Conservation (phyloP, 2,113 vertebrate species). For the Odobenus rosmarus region DNA sequence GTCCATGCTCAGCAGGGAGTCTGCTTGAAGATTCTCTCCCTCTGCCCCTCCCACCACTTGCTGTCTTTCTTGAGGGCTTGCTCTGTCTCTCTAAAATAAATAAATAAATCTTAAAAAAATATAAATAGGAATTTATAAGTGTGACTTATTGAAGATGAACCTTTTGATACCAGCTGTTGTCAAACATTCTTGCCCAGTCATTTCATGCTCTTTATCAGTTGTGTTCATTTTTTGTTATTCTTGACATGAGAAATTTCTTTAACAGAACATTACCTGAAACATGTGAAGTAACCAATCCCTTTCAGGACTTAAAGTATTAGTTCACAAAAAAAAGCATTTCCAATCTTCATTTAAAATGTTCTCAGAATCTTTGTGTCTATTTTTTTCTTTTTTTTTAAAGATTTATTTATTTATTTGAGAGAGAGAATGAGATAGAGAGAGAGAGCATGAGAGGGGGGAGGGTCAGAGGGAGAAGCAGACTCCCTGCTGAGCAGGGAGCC, state of each 20-base stretch:
- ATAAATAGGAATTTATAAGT: not conserved
- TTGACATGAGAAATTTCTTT: constrained; percentile 82
- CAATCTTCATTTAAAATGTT: constrained; percentile 64
- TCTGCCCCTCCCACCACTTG: not conserved
- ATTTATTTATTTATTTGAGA: no score
- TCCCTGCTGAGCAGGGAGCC: no score
- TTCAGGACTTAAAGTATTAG: constrained; percentile 67
- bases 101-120: not conserved
- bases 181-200: not conserved
- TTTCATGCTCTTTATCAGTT: not conserved
- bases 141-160: not conserved
- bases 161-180: not conserved
- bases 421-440: no score
- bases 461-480: no score
- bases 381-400: no score
- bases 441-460: no score
- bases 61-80: not conserved
- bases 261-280: constrained; percentile 81
- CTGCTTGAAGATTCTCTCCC: not conserved
- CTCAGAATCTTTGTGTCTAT: constrained; percentile 38
- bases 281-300: constrained; percentile 75
- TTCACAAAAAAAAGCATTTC: constrained; percentile 55
- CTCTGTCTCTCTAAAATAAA: not conserved
- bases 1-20: not conserved
- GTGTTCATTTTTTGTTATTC: not conserved